Conservation (phyloP, 2,113 vertebrate genomes). For the Clupea harengus region DNA sequence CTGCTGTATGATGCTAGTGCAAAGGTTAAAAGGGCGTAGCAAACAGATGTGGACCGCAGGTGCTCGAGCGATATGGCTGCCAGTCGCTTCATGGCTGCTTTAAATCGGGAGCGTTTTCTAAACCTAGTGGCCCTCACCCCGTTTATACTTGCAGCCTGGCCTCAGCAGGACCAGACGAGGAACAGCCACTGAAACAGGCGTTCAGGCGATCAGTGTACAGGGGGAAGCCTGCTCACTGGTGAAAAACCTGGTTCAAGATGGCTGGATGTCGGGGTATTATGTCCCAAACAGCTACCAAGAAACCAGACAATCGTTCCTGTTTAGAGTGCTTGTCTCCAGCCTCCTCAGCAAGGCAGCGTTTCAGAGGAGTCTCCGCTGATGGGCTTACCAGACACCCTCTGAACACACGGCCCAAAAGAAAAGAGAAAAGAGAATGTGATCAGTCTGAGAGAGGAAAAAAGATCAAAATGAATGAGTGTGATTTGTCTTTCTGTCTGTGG, state of each 20-base stretch:
- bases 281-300: slow-evolving; percentile 31
- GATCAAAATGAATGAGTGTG: neutral
- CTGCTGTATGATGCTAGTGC: slow-evolving; percentile 2
- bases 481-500: neutral
- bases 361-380: slow-evolving; percentile 26
- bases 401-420: neutral
- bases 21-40: slow-evolving; percentile 1
- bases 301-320: slow-evolving; percentile 24
- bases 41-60: slow-evolving; percentile 28
- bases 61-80: neutral
- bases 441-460: slow-evolving; percentile 5
- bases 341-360: slow-evolving; percentile 3
- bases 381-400: slow-evolving; percentile 33
- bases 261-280: slow-evolving; percentile 15
- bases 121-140: neutral
- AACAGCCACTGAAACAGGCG: neutral
- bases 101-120: neutral
- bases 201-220: neutral
- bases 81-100: neutral
- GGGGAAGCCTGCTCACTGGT: neutral
- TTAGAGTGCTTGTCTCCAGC: neutral
- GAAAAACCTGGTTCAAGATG: slow-evolving; percentile 14
- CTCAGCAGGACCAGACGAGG: neutral
- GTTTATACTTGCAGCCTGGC: neutral
- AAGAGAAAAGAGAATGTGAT: neutral